Base-by-base conservation (phyloP, 2,888 invertebrate genomes). In the Corbicula japonica region DNA sequence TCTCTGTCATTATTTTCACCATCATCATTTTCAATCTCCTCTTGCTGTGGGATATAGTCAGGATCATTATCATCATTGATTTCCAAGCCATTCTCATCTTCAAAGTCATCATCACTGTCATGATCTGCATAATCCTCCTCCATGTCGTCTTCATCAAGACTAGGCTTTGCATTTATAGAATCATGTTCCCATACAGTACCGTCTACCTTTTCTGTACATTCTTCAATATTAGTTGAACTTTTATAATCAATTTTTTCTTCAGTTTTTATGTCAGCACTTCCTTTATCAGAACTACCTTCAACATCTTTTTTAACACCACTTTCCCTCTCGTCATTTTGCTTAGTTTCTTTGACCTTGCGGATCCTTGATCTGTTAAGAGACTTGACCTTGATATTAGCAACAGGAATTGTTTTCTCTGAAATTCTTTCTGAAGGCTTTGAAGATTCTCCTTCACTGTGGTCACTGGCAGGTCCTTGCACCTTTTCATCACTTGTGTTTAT, bases 31-130 rank as follows among this genome's bases (percentile, higher is more conserved):
- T 54, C 63, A 44, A 23, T 61, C 21, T 35, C n/a, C n/a, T n/a
- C 58, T 35, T 2, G 3, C 32, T 34, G 23, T 18, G 34, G 48
- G 3, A 34, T 26, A 58, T 35, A 58, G 58, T 58, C 35, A 10
- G 58, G 35, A 21, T 58, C 58, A 35, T 58, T 58, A 18, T 35
- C 32, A 21, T 32, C 63, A 63, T 34, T 35, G 23, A 50, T 50
- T 58, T 5, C 30, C 54, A 54, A 1, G 23, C 41, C 44, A 12
- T 18, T 18, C 23, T 50, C 48, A 34, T 61, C 44, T 15, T 1
- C 18, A 66, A 44, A 66, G 41, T 54, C 66, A 66, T 66, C 65
- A 65, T 65, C 65, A 65, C 38, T 44, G 30, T 66, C 41, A 50
- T 65, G 15, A 65, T 65, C 63, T 34, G 23, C 34, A 35, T 50